These are phyloP conservation scores for Hystrix cristata DNA, from an alignment of 2,113 vertebrate species.

Conservation along the genomic window DNA sequence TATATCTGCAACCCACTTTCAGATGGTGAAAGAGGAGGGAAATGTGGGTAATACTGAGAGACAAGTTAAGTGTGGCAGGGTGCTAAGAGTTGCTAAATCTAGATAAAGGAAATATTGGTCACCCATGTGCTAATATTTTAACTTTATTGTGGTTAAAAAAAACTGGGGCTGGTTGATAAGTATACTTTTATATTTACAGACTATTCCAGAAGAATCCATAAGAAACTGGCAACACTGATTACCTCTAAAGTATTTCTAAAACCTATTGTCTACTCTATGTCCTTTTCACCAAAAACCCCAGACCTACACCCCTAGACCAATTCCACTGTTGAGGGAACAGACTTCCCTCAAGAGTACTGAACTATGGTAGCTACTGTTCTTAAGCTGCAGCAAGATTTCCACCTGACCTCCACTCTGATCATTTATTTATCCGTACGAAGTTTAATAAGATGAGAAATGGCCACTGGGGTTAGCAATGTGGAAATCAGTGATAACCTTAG, in stretches of 20 bases:
- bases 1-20: background rate
- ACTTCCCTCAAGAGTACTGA: background rate
- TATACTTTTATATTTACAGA: background rate
- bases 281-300: background rate
- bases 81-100: background rate
- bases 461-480: background rate
- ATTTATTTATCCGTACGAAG: background rate
- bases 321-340: background rate
- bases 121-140: background rate
- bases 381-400: background rate
- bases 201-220: background rate
- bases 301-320: background rate
- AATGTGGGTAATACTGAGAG: background rate
- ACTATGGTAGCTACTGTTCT: background rate
- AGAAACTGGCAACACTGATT: background rate
- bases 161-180: background rate
- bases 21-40: background rate
- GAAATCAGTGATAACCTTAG: background rate
- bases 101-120: background rate
- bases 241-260: background rate
- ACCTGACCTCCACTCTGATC: background rate
- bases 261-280: background rate
- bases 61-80: background rate
- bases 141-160: slow-evolving; percentile 43
- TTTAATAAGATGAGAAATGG: background rate